Evolutionary conservation across 2,113 vertebrate genomes (phyloP), one percentile per base, ranked within the genome.

Genomic region (Phyllopteryx taeniolatus): DNA sequence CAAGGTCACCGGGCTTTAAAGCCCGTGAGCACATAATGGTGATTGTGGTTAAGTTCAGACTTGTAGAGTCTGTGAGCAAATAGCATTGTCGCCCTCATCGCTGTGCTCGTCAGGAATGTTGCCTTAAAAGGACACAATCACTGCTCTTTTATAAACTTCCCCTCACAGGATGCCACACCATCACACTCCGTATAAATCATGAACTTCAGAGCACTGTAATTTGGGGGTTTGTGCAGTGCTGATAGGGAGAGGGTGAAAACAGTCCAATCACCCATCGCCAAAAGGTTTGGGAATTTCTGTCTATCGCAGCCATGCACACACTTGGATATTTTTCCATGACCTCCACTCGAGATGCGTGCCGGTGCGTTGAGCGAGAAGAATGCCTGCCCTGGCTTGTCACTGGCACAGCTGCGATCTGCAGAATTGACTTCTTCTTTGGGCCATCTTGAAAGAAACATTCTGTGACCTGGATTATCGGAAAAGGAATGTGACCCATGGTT

Each of bases 381-480:
- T 78, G 73, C 88, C 17, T 88, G 87, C 60, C 42, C 71, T 74
- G 83, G 65, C 82, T 77, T 86, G 89, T 80, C 57, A 64, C 27
- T 63, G 59, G 69, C 67, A 85, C 27, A 64, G 74, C n/a, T 72
- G 8, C 46, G 43, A 46, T 74, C 8, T 62, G 15, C 60, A 39
- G 35, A 43, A 63, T 42, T 15, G 8, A 42, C 17, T 51, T 51
- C 5, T 51, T 51, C 5, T 51, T 51, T 20, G 49, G 19, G 15
- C 8, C 0, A 6, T 22, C 22, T 9, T 22, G 22, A 22, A n/a
- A n/a, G 22, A 10, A 56, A 22, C 6, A 56, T 56, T 53, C 13
- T 51, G 33, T 20, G 69, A 60, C 20, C 15, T 49, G 15, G 57
- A 69, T 57, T 67, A 14, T 56, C 27, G 33, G 33, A 31, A 35